These are phyloP conservation scores for Aporophyla lueneburgensis DNA, from an alignment of 2,888 invertebrate species.

Conservation along the genomic window DNA sequence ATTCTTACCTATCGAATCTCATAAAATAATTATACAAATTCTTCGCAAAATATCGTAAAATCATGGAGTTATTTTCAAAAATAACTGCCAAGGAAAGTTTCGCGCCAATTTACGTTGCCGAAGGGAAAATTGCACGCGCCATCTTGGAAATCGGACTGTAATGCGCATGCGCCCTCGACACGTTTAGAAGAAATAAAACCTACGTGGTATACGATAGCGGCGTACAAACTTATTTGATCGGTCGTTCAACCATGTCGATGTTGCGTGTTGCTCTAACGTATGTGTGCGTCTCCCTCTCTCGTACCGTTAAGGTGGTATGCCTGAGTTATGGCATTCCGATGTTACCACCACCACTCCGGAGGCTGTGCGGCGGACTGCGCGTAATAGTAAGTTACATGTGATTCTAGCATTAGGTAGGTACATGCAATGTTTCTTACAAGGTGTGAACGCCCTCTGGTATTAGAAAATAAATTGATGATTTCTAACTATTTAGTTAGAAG, in stretches of 20 bases:
- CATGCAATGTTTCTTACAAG: constrained; percentile 78
- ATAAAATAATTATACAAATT: neutral
- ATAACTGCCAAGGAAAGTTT: constrained; percentile 64
- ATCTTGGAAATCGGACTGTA: constrained; percentile 81
- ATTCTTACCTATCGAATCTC: neutral
- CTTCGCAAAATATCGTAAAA: neutral
- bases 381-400: constrained; percentile 82
- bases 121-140: constrained; percentile 77
- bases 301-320: constrained; percentile 89
- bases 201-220: constrained; percentile 87
- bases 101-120: constrained; percentile 64
- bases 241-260: constrained; percentile 89
- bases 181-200: constrained; percentile 88
- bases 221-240: constrained; percentile 90
- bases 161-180: constrained; percentile 81
- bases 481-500: constrained; percentile 51
- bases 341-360: constrained; percentile 87
- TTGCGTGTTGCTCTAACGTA: constrained; percentile 74
- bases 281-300: constrained; percentile 80
- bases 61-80: constrained; percentile 4
- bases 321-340: constrained; percentile 90
- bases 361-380: constrained; percentile 80
- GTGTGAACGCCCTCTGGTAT: constrained; percentile 81
- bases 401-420: constrained; percentile 77
- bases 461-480: constrained; percentile 78